These are phyloP conservation scores for Herminia tarsipennalis DNA, from an alignment of 2,888 invertebrate species.

Conservation along the genomic window DNA sequence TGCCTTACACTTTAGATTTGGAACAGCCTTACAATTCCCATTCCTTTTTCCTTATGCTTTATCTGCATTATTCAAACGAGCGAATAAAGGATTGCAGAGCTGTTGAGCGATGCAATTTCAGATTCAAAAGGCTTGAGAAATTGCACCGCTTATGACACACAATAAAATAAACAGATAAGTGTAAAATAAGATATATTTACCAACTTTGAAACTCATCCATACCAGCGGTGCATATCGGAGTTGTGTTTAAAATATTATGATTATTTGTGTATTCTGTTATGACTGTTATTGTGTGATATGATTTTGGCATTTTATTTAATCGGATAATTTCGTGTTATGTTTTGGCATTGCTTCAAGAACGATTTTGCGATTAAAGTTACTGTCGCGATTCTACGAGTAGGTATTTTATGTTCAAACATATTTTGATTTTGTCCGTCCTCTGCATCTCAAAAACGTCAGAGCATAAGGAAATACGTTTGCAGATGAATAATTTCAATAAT, in stretches of 20 bases:
- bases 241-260: slow-evolving; percentile 57
- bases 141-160: slow-evolving; percentile 40
- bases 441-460: no score
- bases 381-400: no score
- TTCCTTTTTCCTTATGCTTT: slow-evolving; percentile 34
- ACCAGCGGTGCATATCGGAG: slow-evolving; percentile 85
- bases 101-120: slow-evolving; percentile 54
- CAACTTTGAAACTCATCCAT: slow-evolving; percentile 78
- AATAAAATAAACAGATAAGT: slow-evolving; percentile 38
- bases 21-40: slow-evolving; percentile 52
- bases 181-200: slow-evolving; percentile 64
- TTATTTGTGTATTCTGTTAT: slow-evolving; percentile 57
- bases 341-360: not conserved
- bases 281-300: slow-evolving; percentile 9
- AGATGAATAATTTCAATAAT: no score
- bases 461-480: no score
- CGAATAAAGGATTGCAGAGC: slow-evolving; percentile 51
- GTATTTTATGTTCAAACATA: no score
- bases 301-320: not conserved
- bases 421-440: no score
- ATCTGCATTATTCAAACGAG: slow-evolving; percentile 48
- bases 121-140: slow-evolving; percentile 38
- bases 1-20: slow-evolving; percentile 44
- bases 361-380: no score
- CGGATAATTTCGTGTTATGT: not conserved